Base-by-base conservation (phyloP, 2,888 invertebrate genomes). In the Acrobasis repandana region DNA sequence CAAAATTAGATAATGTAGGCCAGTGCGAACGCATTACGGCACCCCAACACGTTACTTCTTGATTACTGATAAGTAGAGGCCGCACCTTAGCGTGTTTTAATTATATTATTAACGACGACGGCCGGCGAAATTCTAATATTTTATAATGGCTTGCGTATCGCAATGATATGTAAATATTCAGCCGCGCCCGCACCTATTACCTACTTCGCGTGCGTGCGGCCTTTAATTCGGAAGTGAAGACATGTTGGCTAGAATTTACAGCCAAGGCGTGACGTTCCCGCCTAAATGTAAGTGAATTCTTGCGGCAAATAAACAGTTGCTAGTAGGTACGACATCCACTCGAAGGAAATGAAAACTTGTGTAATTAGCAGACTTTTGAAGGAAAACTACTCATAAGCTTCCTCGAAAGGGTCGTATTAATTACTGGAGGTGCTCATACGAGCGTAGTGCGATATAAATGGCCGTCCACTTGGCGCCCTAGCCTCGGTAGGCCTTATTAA, bases 81-180 rank as follows among this genome's bases (percentile, higher is more conserved):
- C 90, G 83, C 88, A 82, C 90, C 90, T 89, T 86, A 76, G 87
- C 90, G 88, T 90, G 90, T 88, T 91, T 90, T 92, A 92, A 92
- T 92, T 92, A 91, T 90, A 89, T 90, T 90, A 91, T 90, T 90
- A 91, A 91, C 87, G 86, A 83, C 83, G 83, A 82, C 82, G 87
- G 79, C 76, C 81, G 83, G 79, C 85, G 80, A 87, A 90, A 88
- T 88, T 86, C 83, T 90, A 88, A 90, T 90, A 89, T 89, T 91
- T 91, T 88, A 83, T 88, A 88, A 91, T 90, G 86, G 88, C 76
- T 72, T 72, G 80, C 81, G 85, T 88, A 90, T 88, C 85, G 88
- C 92, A 89, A 92, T 90, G 91, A 91, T 91, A 92, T 92, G 91
- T 92, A 91, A 92, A 92, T 92, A 91, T 87, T 80, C 82, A 62